Conservation (phyloP, 2,888 invertebrate species). For the Blastobasis lacticolella region DNA sequence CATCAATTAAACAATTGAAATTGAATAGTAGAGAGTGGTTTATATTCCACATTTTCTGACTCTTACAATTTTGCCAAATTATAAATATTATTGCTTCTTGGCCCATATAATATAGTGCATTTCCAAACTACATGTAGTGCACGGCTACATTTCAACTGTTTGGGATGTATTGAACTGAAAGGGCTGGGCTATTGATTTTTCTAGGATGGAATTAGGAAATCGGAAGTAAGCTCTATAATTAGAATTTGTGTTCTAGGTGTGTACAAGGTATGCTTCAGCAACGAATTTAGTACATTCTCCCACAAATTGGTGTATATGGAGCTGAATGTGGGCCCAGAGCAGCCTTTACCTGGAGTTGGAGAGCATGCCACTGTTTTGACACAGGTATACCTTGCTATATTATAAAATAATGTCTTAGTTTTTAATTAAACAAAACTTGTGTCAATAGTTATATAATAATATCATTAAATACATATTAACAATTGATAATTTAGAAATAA, state of each 20-base stretch:
- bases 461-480: background rate
- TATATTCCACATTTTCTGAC: no score
- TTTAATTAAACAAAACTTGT: no score
- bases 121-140: no score
- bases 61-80: no score
- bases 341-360: slow-evolving; percentile 86
- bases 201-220: background rate
- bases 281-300: slow-evolving; percentile 99
- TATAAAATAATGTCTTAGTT: no score
- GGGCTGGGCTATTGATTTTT: no score
- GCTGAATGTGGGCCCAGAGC: slow-evolving; percentile 95
- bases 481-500: background rate
- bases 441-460: background rate
- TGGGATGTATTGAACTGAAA: no score
- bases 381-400: slow-evolving; percentile 72
- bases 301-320: slow-evolving; percentile 99
- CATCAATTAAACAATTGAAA: no score
- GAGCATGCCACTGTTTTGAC: slow-evolving; percentile 95
- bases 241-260: slow-evolving; percentile 75
- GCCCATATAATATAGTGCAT: no score
- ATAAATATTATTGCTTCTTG: no score
- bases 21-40: no score
- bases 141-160: no score
- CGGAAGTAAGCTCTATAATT: slow-evolving; percentile 67
- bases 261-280: slow-evolving; percentile 95